Base-by-base conservation (phyloP, 2,797 vertebrate genomes). In the Pelochelys cantorii region DNA sequence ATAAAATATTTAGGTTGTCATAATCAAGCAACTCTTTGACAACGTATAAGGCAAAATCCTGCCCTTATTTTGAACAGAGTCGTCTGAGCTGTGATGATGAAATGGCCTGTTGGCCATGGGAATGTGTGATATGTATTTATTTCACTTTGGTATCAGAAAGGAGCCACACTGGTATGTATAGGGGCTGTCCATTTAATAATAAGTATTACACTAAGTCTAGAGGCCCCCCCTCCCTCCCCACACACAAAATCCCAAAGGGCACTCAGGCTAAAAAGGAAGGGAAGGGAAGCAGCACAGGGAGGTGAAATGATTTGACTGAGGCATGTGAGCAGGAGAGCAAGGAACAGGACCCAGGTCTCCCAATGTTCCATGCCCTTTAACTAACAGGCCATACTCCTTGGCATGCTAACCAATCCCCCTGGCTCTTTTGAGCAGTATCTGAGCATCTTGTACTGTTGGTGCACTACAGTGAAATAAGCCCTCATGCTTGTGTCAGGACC, bases 351-450 rank as follows among this genome's bases (percentile, higher is more conserved):
- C 22, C 42, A 14, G 34, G 22, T 42, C 11, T 42, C 5, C 15
- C 15, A 1, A n/a, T 42, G 37, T 37, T 48, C 22, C 71, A 8
- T 42, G 71, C 13, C 37, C 37, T 13, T 48, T 75, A 48, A 75
- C 37, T 48, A 27, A 12, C 71, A 27, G 23, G 13, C 23, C 37
- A 75, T 75, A 17, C 31, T 68, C 31, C 17, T 18, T 68, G n/a
- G 92, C 56, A 62, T 89, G 71, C 10, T 48, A 81, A 48, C 42
- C 11, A 88, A 53, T 31, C 52, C 80, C 87, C 87, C 13, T 80
- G 13, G 31, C 5, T 91, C 81, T 94, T 81, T 56, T 54, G 90
- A 89, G 57, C 82, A 92, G 23, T 83, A 83, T 91, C 92, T n/a
- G 57, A 57, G 57, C 89, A 85, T 87, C 94, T 82, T 75, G 0